Percentiles rank a stretch among this genome's conserved stretches.
phyloP scores from a whole-genome alignment of 2,113 vertebrate genomes.

The Struthio camelus region DNA sequence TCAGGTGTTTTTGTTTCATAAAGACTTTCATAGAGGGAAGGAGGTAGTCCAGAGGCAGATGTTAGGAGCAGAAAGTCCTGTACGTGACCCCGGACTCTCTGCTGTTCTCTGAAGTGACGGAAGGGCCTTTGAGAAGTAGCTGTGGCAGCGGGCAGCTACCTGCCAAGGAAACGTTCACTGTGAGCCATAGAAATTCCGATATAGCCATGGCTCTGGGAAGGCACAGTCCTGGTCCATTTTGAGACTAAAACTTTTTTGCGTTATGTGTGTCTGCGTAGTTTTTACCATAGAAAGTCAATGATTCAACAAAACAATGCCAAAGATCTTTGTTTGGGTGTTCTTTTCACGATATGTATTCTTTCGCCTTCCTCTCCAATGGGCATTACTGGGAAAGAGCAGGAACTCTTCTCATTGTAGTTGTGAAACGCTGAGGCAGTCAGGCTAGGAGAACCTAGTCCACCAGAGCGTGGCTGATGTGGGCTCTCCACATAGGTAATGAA shows the following conservation, averaged over 20 bases:
- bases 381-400: background rate
- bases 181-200: background rate
- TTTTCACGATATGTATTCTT: background rate
- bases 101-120: background rate
- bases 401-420: background rate
- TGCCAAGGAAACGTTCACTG: background rate
- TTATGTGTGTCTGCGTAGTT: background rate
- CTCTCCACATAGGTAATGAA: background rate
- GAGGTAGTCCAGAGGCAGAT: background rate
- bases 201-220: background rate
- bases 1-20: background rate
- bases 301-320: background rate
- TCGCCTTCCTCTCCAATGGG: background rate
- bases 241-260: background rate
- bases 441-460: background rate
- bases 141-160: background rate
- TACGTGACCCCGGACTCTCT: background rate
- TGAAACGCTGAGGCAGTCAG: background rate
- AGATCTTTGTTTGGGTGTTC: background rate
- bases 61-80: background rate
- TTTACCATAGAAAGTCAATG: background rate
- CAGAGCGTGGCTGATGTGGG: background rate
- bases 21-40: background rate
- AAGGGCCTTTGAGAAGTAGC: background rate
- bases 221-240: background rate